Evolutionary conservation across 2,113 vertebrate genomes (phyloP).

Genomic region (Sebastes schlegelii): DNA sequence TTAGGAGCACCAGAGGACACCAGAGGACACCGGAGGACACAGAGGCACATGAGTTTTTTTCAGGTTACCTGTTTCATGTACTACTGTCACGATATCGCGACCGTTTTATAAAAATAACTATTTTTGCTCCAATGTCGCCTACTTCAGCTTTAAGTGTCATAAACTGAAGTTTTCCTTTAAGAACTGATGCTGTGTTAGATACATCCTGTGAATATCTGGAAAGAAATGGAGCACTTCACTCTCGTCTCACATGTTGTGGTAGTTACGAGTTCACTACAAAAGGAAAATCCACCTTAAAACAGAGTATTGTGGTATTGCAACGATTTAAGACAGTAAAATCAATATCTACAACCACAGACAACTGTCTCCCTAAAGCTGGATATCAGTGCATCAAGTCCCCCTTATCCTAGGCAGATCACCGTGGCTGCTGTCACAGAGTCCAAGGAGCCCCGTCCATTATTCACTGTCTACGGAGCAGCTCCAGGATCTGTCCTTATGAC

Average conservation of each 20-base stretch:
- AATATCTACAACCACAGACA: neutral
- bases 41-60: too few relatives aligned
- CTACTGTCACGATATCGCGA: too few relatives aligned
- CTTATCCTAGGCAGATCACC: neutral
- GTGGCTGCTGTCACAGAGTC: conserved; percentile 8
- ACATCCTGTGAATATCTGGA: neutral
- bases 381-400: neutral
- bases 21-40: too few relatives aligned
- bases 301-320: neutral
- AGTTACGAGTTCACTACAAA: neutral
- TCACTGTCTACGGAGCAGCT: conserved; percentile 2
- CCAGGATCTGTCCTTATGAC: neutral
- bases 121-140: too few relatives aligned
- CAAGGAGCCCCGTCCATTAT: neutral
- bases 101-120: too few relatives aligned
- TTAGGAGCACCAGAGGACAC: too few relatives aligned
- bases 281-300: neutral
- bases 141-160: too few relatives aligned
- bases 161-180: too few relatives aligned
- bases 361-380: neutral
- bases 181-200: too few relatives aligned
- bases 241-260: neutral
- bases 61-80: too few relatives aligned
- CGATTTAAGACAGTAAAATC: neutral
- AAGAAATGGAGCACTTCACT: neutral